Percentiles rank a stretch among this genome's conserved stretches.
Evolutionary conservation across 2,888 invertebrate species (phyloP).

Genomic region (Diarsia brunnea): DNA sequence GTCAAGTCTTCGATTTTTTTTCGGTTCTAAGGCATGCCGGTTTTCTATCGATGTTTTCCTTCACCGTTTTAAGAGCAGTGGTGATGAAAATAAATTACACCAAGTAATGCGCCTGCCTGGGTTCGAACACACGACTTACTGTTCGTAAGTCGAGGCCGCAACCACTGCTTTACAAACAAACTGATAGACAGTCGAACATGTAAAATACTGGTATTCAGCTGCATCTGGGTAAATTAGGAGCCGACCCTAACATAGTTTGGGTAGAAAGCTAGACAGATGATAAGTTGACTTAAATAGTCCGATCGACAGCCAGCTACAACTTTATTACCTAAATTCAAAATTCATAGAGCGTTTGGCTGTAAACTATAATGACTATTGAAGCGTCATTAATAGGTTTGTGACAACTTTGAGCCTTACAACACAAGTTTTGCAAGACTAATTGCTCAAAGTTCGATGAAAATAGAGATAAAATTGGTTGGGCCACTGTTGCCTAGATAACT

Average conservation of each 20-base stretch:
- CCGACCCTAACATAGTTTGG: not conserved
- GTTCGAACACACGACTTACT: no score
- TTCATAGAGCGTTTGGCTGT: not conserved
- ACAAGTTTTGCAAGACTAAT: slow-evolving; percentile 35
- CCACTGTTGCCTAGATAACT: slow-evolving; percentile 30
- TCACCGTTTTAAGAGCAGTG: no score
- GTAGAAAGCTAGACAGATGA: not conserved
- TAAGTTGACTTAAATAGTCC: not conserved
- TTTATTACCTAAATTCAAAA: not conserved
- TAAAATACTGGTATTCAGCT: not conserved
- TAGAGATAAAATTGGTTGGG: slow-evolving; percentile 35
- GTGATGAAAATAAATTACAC: no score
- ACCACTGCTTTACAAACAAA: no score
- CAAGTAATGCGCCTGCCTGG: no score
- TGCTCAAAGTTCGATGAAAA: slow-evolving; percentile 22
- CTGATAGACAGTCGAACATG: not conserved
- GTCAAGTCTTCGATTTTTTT: no score
- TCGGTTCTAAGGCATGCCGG: no score
- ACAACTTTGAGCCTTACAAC: slow-evolving; percentile 22
- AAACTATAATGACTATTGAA: slow-evolving; percentile 13
- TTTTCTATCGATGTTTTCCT: no score
- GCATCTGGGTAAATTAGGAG: not conserved
- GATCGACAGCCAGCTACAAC: not conserved
- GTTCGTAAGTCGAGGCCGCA: no score
- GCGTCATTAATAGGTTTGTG: slow-evolving; percentile 24